These are phyloP conservation scores for Edolisoma coerulescens DNA, from an alignment of 2,113 vertebrate species.

Conservation along the genomic window DNA sequence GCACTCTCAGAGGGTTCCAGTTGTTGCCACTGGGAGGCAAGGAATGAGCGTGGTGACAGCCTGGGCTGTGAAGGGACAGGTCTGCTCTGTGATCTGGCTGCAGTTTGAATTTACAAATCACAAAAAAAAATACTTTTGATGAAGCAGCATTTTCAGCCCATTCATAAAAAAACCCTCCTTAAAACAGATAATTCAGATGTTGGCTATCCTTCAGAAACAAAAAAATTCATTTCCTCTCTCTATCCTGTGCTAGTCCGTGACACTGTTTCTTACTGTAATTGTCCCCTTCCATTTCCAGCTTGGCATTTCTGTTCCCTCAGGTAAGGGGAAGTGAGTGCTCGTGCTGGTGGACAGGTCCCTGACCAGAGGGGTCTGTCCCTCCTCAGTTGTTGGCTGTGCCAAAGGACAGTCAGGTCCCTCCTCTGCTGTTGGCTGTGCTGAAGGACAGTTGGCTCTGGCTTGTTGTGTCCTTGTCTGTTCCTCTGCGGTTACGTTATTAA, in stretches of 20 bases:
- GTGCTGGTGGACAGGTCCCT: neutral
- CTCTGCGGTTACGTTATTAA: constrained; percentile 5
- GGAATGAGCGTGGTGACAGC: neutral
- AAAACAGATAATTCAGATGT: neutral
- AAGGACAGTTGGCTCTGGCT: neutral
- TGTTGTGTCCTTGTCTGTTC: constrained; percentile 10
- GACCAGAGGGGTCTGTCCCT: neutral
- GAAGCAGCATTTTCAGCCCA: neutral
- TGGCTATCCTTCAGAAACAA: neutral
- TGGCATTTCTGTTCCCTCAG: neutral
- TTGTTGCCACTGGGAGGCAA: fast-evolving
- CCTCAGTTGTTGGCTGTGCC: neutral
- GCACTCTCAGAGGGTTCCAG: fast-evolving
- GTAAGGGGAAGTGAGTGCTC: neutral
- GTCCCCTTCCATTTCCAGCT: neutral
- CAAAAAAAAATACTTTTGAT: neutral
- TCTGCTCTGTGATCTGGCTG: neutral
- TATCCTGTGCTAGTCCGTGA: fast-evolving
- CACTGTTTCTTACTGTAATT: neutral
- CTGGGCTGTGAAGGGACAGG: neutral
- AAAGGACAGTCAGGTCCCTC: neutral
- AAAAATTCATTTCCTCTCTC: neutral
- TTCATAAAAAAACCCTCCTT: neutral
- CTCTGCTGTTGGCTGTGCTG: neutral
- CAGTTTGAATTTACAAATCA: neutral